Evolutionary conservation across 2,797 vertebrate genomes (phyloP).

Genomic region (Threskiornis aethiopicus): DNA sequence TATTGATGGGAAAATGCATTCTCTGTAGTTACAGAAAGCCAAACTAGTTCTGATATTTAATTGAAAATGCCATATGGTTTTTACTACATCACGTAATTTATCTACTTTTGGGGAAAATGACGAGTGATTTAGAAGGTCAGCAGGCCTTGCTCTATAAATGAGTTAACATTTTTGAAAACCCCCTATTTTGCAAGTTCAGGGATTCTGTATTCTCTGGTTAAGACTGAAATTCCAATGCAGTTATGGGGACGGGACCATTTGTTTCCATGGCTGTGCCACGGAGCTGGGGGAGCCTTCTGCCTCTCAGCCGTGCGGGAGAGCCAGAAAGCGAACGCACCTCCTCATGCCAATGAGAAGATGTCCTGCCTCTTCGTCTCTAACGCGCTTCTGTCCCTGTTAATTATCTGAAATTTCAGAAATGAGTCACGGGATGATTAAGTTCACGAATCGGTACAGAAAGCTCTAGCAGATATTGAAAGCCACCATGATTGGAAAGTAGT

Average conservation of each 20-base stretch:
- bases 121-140: neutral
- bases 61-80: neutral
- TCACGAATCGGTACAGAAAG: neutral
- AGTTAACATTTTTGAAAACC: neutral
- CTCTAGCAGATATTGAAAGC: neutral
- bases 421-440: neutral
- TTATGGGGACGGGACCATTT: neutral
- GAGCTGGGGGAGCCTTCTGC: neutral
- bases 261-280: neutral
- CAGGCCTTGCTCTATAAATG: neutral
- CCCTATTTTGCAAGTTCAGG: neutral
- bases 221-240: neutral
- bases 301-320: neutral
- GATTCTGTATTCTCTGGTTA: rapidly evolving
- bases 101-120: rapidly evolving
- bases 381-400: neutral
- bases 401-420: neutral
- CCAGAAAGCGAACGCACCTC: neutral
- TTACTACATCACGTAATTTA: neutral
- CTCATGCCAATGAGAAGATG: no score
- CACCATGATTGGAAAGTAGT: neutral
- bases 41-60: neutral
- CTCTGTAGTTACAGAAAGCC: neutral
- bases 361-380: neutral
- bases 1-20: neutral